phyloP scores from a whole-genome alignment of 92 coral and sea anemone species.

The Porites cylindrica region DNA sequence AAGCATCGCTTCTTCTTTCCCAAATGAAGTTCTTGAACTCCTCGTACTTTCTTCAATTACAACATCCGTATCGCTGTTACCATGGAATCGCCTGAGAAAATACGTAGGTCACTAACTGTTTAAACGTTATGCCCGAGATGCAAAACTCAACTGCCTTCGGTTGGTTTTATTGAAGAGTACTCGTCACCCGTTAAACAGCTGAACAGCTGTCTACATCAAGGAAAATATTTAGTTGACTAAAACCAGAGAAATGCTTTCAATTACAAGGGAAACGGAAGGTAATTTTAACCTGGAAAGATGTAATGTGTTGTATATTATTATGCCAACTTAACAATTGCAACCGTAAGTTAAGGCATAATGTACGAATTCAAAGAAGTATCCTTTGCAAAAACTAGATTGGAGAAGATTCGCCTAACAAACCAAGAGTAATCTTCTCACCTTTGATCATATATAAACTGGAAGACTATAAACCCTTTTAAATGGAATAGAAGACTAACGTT shows the following conservation, averaged over 20 bases:
- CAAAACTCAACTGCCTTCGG: neutral
- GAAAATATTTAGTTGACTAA: neutral
- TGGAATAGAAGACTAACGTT: too few relatives aligned
- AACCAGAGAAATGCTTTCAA: neutral
- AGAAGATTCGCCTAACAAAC: neutral
- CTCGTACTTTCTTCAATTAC: neutral
- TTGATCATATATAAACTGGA: too few relatives aligned
- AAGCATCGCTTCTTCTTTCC: neutral
- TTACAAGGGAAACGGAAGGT: neutral
- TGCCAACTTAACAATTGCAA: neutral
- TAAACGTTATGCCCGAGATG: neutral
- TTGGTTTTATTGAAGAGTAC: neutral
- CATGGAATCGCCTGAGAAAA: slow-evolving; percentile 5
- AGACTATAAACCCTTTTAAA: too few relatives aligned
- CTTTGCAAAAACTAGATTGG: neutral
- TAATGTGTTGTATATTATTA: neutral
- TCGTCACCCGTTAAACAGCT: slow-evolving; percentile 6
- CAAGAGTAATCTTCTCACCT: neutral
- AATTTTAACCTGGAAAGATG: neutral
- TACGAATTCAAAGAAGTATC: neutral
- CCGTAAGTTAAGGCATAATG: too few relatives aligned
- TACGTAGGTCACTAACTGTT: neutral
- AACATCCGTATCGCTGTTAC: neutral
- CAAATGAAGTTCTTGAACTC: too few relatives aligned
- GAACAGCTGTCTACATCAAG: neutral